These are phyloP conservation scores for Loxodonta africana DNA, from an alignment of 2,113 vertebrate species.

Conservation along the genomic window DNA sequence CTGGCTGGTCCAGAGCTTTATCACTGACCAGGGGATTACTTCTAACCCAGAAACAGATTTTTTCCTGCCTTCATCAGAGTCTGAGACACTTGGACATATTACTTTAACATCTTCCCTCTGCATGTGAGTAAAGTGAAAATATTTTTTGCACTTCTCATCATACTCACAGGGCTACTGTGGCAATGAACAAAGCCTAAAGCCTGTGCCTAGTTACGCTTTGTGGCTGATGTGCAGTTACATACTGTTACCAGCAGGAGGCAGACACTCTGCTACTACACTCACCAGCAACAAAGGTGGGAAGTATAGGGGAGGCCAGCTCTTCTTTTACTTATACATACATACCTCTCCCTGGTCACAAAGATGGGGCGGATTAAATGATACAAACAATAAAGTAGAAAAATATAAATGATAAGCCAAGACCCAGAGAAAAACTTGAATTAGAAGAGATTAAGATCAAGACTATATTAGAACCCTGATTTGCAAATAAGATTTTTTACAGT, in stretches of 20 bases:
- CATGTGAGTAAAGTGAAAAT: background rate
- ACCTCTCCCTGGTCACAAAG: background rate
- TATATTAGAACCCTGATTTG: background rate
- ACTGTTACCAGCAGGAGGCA: background rate
- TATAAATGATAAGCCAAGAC: background rate
- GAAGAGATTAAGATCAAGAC: background rate
- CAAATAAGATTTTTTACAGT: conserved; percentile 20
- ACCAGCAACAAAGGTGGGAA: background rate
- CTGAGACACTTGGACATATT: background rate
- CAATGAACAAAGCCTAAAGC: background rate
- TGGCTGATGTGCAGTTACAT: background rate
- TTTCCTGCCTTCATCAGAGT: background rate
- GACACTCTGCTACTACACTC: background rate
- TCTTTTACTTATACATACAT: background rate
- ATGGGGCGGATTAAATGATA: background rate
- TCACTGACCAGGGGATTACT: background rate
- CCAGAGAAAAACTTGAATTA: background rate
- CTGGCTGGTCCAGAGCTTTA: background rate
- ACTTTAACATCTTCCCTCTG: conserved; percentile 3
- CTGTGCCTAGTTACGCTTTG: background rate
- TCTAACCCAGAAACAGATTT: background rate
- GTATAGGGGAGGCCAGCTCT: too few species aligned
- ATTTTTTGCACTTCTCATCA: background rate
- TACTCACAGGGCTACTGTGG: accelerated
- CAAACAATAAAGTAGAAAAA: background rate